Evolutionary conservation across 2,797 vertebrate genomes (phyloP).

Genomic region (Crypturellus tataupa): DNA sequence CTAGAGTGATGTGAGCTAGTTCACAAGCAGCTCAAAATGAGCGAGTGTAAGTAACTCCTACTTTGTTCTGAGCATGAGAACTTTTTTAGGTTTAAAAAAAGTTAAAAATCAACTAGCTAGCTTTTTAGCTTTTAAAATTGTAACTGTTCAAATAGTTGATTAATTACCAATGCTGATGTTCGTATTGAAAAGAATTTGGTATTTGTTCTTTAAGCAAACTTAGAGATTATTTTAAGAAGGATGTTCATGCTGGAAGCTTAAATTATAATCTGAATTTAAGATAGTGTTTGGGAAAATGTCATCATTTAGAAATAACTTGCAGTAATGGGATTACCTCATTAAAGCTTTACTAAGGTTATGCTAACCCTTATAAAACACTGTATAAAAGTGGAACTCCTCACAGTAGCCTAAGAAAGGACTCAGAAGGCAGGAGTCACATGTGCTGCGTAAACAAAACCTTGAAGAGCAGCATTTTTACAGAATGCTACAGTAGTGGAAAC

Average conservation of each 20-base stretch:
- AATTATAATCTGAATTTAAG: background rate
- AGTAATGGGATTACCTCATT: background rate
- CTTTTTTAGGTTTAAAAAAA: background rate
- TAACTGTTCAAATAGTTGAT: background rate
- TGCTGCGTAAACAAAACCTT: background rate
- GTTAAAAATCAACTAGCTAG: background rate
- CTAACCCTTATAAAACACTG: background rate
- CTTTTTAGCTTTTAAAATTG: background rate
- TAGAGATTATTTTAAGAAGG: background rate
- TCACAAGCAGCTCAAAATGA: background rate
- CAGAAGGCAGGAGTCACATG: rapidly evolving
- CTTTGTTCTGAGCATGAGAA: background rate
- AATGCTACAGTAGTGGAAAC: background rate
- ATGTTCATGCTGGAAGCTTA: background rate
- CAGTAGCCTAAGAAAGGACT: background rate
- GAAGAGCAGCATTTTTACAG: background rate
- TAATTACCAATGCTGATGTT: background rate
- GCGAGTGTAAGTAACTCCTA: background rate
- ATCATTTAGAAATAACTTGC: background rate
- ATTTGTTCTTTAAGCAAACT: background rate
- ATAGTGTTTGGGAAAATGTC: background rate
- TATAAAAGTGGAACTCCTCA: background rate
- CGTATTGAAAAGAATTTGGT: background rate
- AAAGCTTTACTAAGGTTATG: background rate
- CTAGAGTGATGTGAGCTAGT: background rate